Percentiles rank a stretch among this genome's conserved stretches.
Evolutionary conservation across 1,140 invertebrate genomes (phyloP).

Genomic region (Anadara kagoshimensis): DNA sequence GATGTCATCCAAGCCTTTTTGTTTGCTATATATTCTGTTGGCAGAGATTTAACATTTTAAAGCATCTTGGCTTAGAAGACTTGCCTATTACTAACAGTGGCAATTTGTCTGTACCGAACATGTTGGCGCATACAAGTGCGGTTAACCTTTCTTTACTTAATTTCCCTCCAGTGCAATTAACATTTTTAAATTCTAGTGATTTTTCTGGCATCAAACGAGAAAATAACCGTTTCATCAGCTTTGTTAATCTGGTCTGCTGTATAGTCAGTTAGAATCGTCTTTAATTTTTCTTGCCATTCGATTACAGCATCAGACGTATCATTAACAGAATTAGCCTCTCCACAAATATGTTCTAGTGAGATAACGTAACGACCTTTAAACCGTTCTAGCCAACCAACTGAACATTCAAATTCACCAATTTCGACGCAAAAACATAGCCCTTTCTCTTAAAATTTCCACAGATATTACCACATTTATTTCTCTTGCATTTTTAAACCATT

Average conservation of each 20-base stretch:
- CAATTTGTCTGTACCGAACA: slow-evolving; percentile 72
- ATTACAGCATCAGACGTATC: not conserved
- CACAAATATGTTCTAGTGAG: slow-evolving; percentile 14
- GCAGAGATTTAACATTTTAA: slow-evolving; percentile 68
- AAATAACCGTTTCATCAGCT: slow-evolving; percentile 37
- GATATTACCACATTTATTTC: slow-evolving; percentile 12
- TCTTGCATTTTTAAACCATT: slow-evolving; percentile 26
- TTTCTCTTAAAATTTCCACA: slow-evolving; percentile 12
- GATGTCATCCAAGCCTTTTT: slow-evolving; percentile 68
- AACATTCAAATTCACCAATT: slow-evolving; percentile 23
- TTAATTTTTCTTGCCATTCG: slow-evolving; percentile 2
- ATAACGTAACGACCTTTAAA: slow-evolving; percentile 25
- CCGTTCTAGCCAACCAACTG: slow-evolving; percentile 18
- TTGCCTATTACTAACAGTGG: slow-evolving; percentile 75
- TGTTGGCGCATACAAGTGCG: slow-evolving; percentile 71
- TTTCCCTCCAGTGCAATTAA: slow-evolving; percentile 58
- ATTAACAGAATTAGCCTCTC: slow-evolving; percentile 18
- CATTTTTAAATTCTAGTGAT: slow-evolving; percentile 24
- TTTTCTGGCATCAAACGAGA: slow-evolving; percentile 33
- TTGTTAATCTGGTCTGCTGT: slow-evolving; percentile 30
- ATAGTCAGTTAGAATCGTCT: slow-evolving; percentile 11
- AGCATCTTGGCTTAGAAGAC: slow-evolving; percentile 73
- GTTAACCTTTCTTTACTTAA: slow-evolving; percentile 73
- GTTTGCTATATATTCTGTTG: slow-evolving; percentile 28
- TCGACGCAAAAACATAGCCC: slow-evolving; percentile 12